Percentiles rank a stretch among this genome's conserved stretches.
phyloP scores from a whole-genome alignment of 2,888 invertebrate genomes.

The Labia minor region DNA sequence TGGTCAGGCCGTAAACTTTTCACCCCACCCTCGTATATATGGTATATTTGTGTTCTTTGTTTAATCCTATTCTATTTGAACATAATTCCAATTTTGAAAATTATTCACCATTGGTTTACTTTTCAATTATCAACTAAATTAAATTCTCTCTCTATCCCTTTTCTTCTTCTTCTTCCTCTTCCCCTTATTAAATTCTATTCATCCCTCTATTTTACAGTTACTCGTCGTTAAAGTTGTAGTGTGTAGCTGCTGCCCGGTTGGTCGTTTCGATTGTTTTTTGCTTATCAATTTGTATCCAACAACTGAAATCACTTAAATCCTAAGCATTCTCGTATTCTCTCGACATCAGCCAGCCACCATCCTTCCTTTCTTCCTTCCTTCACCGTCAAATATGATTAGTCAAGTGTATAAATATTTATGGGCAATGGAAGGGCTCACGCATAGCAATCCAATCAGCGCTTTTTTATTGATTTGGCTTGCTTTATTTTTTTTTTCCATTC shows the following conservation, averaged over 20 bases:
- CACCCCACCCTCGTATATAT: too few species aligned
- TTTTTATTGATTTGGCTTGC: background rate
- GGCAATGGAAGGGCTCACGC: background rate
- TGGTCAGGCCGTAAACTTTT: too few species aligned
- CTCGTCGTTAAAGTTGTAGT: too few species aligned
- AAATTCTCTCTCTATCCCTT: background rate
- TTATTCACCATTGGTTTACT: background rate
- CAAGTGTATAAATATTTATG: background rate
- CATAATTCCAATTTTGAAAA: background rate
- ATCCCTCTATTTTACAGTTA: background rate
- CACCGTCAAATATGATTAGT: background rate
- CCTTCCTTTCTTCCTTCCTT: too few species aligned
- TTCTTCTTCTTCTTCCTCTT: too few species aligned
- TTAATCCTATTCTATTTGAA: background rate
- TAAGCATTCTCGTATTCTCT: background rate
- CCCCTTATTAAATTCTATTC: too few species aligned
- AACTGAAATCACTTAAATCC: too few species aligned
- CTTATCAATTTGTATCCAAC: too few species aligned
- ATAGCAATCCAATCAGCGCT: constrained; percentile 5
- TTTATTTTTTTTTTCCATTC: background rate
- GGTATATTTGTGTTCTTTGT: background rate
- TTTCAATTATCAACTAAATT: background rate
- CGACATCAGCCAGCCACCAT: background rate
- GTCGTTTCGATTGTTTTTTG: too few species aligned
- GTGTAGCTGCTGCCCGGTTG: too few species aligned